Percentiles rank a stretch among this genome's conserved stretches.
These are phyloP conservation scores for Sycobia sp. DNA, from an alignment of 1,140 invertebrate genomes.

Conservation along the genomic window DNA sequence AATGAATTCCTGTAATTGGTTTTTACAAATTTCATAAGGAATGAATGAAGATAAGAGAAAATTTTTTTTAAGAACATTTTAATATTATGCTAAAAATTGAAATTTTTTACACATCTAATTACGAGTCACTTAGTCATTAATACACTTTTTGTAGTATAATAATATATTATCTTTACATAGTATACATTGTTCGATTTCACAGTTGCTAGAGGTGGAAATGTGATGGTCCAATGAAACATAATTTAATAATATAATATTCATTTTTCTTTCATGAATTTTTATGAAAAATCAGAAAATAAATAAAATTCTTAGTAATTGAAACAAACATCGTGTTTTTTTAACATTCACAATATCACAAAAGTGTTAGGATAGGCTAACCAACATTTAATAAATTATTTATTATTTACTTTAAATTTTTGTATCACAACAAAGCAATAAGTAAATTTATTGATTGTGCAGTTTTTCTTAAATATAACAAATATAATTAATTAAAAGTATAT, in stretches of 20 bases:
- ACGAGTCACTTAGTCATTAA: constrained; percentile 31
- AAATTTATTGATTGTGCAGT: constrained; percentile 32
- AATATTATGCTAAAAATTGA: constrained; percentile 31
- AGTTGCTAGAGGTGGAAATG: constrained; percentile 21
- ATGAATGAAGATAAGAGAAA: constrained; percentile 6
- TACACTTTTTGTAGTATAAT: constrained; percentile 28
- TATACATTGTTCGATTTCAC: constrained; percentile 32
- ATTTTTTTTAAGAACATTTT: constrained; percentile 32
- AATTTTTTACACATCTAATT: constrained; percentile 32
- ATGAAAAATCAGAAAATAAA: constrained; percentile 19
- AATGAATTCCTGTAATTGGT: constrained; percentile 31
- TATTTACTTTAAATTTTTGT: constrained; percentile 14
- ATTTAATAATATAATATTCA: constrained; percentile 21
- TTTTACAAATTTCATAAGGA: no score
- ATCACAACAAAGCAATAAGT: constrained; percentile 16
- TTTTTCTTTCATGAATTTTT: constrained; percentile 28
- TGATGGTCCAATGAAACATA: constrained; percentile 28
- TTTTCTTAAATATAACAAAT: constrained; percentile 21
- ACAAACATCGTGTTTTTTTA: no score
- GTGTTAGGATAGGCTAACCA: constrained; percentile 13
- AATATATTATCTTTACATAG: constrained; percentile 29
- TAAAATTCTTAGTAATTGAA: constrained; percentile 27
- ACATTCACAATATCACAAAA: constrained; percentile 25
- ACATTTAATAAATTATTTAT: constrained; percentile 27
- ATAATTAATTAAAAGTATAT: constrained; percentile 21